phyloP scores from a whole-genome alignment of 1,140 invertebrate genomes.

The Geopemphigus sp. region DNA sequence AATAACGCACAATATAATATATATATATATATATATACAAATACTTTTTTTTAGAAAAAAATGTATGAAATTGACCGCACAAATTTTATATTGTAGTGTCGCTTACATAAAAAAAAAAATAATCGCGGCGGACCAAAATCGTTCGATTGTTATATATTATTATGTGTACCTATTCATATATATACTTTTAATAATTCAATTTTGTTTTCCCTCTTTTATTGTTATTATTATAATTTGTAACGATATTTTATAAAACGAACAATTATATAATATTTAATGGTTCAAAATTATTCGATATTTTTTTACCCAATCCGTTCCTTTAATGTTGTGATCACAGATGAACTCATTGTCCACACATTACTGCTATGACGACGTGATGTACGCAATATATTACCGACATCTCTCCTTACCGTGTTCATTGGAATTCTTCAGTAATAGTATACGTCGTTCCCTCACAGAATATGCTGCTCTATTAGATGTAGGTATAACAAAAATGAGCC shows the following conservation, averaged over 20 bases:
- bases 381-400: too few relatives aligned
- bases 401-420: too few relatives aligned
- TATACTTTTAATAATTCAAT: constrained; percentile 34
- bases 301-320: too few relatives aligned
- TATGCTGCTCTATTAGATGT: too few relatives aligned
- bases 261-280: constrained; percentile 46
- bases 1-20: constrained; percentile 38
- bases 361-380: too few relatives aligned
- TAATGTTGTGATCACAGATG: too few relatives aligned
- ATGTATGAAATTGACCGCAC: constrained; percentile 21
- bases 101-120: constrained; percentile 9
- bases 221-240: constrained; percentile 47
- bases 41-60: constrained; percentile 19
- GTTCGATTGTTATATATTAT: constrained; percentile 26
- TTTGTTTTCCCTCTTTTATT: constrained; percentile 31
- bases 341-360: too few relatives aligned
- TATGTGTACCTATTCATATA: constrained; percentile 1
- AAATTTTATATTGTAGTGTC: constrained; percentile 22
- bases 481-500: too few relatives aligned
- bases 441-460: too few relatives aligned
- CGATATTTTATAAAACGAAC: constrained; percentile 45
- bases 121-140: constrained; percentile 21
- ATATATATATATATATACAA: constrained; percentile 1
- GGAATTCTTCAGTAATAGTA: too few relatives aligned
- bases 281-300: constrained; percentile 24